phyloP scores from a whole-genome alignment of 2,113 vertebrate genomes.

The Petrocephalus microphthalmus region DNA sequence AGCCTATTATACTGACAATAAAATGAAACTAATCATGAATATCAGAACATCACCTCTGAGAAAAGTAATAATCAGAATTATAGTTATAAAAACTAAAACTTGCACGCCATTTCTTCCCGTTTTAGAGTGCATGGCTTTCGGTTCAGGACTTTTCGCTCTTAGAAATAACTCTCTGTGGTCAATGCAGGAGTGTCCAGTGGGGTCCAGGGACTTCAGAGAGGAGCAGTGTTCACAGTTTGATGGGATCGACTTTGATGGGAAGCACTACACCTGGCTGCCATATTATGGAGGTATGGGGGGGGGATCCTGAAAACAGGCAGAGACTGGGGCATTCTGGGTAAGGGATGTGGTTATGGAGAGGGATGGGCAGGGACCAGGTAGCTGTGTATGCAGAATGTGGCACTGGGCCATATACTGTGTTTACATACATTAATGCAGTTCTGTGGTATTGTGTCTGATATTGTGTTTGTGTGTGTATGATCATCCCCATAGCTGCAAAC shows the following conservation, averaged over 20 bases:
- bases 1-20: not conserved
- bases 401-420: not conserved
- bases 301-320: not conserved
- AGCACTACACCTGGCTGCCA: conserved; percentile 73
- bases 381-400: not conserved
- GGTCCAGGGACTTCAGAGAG: conserved; percentile 75
- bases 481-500: conserved; percentile 59
- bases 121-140: conserved; percentile 10
- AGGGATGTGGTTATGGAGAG: not conserved
- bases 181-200: conserved; percentile 61
- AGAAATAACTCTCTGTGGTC: conserved; percentile 9
- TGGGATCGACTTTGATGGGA: conserved; percentile 68
- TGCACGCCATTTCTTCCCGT: not conserved
- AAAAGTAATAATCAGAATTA: not conserved
- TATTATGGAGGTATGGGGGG: conserved; percentile 73
- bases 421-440: not conserved
- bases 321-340: not conserved
- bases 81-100: not conserved
- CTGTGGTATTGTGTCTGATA: not conserved
- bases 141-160: conserved; percentile 38
- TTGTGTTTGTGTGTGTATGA: not conserved
- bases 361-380: not conserved
- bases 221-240: conserved; percentile 80
- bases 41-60: not conserved
- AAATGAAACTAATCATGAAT: not conserved